Evolutionary conservation across 2,113 vertebrate species (phyloP).

Genomic region (Saccopteryx bilineata): DNA sequence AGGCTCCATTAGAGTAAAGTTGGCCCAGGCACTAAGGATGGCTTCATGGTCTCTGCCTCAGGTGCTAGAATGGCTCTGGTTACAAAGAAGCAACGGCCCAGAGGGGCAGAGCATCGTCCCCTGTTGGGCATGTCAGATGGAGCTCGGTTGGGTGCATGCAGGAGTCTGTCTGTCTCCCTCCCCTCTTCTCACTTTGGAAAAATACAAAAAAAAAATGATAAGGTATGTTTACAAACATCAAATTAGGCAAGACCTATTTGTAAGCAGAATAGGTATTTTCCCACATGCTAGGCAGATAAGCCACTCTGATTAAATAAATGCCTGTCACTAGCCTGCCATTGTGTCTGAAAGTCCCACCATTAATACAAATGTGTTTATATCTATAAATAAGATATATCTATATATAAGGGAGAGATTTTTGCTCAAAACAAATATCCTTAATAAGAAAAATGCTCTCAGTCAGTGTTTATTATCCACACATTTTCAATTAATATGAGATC

Average conservation of each 20-base stretch:
- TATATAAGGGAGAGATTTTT: not conserved
- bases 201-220: not conserved
- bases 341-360: not conserved
- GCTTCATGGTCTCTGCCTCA: too few species aligned
- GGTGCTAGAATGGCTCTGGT: too few species aligned
- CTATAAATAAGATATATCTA: not conserved
- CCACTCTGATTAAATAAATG: not conserved
- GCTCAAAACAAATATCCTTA: not conserved
- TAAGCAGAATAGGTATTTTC: not conserved
- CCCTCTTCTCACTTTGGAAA: too few species aligned
- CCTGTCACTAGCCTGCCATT: not conserved
- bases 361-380: not conserved
- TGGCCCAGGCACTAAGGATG: too few species aligned
- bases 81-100: too few species aligned
- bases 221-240: not conserved
- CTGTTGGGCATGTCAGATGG: too few species aligned
- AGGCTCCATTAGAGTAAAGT: too few species aligned
- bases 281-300: not conserved
- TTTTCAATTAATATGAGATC: not conserved
- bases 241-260: not conserved
- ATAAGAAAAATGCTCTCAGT: not conserved
- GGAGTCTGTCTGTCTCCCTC: too few species aligned
- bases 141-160: too few species aligned
- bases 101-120: too few species aligned
- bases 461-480: not conserved